A percentile compares a stretch with the other conserved stretches of the same genome.
phyloP scores from a whole-genome alignment of 2,113 vertebrate genomes.

The Chaetura pelagica region DNA sequence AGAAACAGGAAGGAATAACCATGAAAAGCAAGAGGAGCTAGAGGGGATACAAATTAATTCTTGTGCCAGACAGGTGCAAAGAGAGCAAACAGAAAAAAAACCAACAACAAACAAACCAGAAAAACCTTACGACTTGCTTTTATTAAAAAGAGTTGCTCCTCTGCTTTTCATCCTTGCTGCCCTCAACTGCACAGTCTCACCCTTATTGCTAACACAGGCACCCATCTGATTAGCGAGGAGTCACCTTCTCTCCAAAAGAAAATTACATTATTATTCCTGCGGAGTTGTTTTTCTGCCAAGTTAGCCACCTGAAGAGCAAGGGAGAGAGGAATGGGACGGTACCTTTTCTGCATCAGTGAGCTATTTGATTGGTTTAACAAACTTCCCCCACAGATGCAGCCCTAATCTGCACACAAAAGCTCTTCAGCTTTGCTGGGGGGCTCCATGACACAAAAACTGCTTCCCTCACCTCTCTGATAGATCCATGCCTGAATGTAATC shows the following conservation, averaged over 20 bases:
- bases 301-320: not conserved
- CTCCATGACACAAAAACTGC: not conserved
- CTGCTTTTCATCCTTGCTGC: not conserved
- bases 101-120: too few species aligned
- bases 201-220: not conserved
- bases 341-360: not conserved
- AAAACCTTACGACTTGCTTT: not conserved
- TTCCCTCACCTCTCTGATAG: not conserved
- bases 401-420: not conserved
- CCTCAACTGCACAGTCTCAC: not conserved
- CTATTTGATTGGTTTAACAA: not conserved
- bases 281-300: not conserved
- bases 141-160: not conserved
- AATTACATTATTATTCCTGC: not conserved
- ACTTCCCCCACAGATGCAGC: not conserved
- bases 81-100: not conserved
- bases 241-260: not conserved
- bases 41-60: accelerated
- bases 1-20: not conserved
- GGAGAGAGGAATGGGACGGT: not conserved
- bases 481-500: not conserved
- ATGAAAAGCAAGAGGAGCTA: not conserved
- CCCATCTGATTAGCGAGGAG: not conserved
- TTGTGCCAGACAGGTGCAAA: not conserved
- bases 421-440: not conserved